Base-by-base conservation (phyloP, 2,113 vertebrate species). In the Ondatra zibethicus region DNA sequence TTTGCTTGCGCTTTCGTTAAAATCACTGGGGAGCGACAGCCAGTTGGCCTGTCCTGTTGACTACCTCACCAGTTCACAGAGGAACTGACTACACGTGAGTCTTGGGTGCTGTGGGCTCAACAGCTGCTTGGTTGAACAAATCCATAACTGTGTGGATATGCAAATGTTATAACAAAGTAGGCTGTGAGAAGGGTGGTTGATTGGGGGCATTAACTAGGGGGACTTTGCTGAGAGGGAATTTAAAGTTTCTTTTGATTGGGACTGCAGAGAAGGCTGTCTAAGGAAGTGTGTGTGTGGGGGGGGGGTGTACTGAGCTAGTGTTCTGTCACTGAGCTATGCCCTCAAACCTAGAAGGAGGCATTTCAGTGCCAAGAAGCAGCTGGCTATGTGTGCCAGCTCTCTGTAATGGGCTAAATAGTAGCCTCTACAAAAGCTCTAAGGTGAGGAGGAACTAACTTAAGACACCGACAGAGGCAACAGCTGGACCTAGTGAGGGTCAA, bases 121-220 rank as follows among this genome's bases (percentile, higher is more conserved):
- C 25, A 27, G 27, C 68, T 95, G 33, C 66, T 89, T 82, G 96
- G 33, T 90, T 96, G 91, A 66, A 16, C 27, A 61, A 86, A 75
- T 78, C 65, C 70, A 33, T 94, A 77, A 77, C 65, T 63, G 52
- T 65, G 89, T 68, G 65, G n/a, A 65, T 94, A 42, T 82, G 65
- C 11, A 50, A 3, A 47, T 95, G 12, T 45, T 84, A 17, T 39
- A 82, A 93, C 65, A 50, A 36, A 17, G 70, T 68, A 50, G 90
- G 6, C 84, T 87, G 3, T 55, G 52, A 36, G n/a, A 75, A 42
- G 19, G 77, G 90, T 94, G 45, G 45, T 68, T n/a, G 21, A 52
- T 5, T 5, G 36, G 80, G 55, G 82, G 2, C 36, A 16, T 81
- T 91, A n/a, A 94, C 21, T 65, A 42, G 1, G 23, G 12, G 2